These are phyloP conservation scores for Monopis laevigella DNA, from an alignment of 2,888 invertebrate genomes.

Conservation along the genomic window DNA sequence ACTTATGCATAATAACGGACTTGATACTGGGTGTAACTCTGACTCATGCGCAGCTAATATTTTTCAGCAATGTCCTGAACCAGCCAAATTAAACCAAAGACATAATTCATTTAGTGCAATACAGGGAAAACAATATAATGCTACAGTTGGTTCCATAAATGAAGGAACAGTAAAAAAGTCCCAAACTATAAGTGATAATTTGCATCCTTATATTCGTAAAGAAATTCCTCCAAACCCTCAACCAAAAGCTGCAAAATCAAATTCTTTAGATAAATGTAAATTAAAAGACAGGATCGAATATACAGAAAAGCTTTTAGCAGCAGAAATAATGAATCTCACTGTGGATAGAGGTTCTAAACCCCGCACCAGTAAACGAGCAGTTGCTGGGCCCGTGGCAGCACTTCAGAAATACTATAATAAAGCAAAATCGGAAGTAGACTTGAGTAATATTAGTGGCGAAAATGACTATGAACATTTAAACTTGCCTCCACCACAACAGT, in stretches of 20 bases:
- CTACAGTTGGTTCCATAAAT: conserved; percentile 33
- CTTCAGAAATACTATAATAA: conserved; percentile 52
- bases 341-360: conserved; percentile 51
- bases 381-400: conserved; percentile 29
- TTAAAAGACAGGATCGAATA: conserved; percentile 58
- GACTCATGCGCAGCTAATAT: conserved; percentile 54
- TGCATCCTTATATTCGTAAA: conserved; percentile 63
- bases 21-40: conserved; percentile 51
- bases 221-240: conserved; percentile 43
- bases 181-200: conserved; percentile 51
- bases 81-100: conserved; percentile 45
- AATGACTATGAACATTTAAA: conserved; percentile 76
- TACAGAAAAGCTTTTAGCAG: conserved; percentile 57
- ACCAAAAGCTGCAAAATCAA: conserved; percentile 29
- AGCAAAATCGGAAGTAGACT: conserved; percentile 69
- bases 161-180: conserved; percentile 55
- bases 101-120: conserved; percentile 59
- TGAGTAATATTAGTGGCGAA: conserved; percentile 61
- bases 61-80: conserved; percentile 45
- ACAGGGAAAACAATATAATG: conserved; percentile 46
- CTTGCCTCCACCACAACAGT: conserved; percentile 84
- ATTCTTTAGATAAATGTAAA: conserved; percentile 36
- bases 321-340: conserved; percentile 52
- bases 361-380: conserved; percentile 32
- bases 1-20: conserved; percentile 51